A percentile compares a stretch with the other conserved stretches of the same genome.
Evolutionary conservation across 2,888 invertebrate genomes (phyloP).

Genomic region (Tetragonula carbonaria): DNA sequence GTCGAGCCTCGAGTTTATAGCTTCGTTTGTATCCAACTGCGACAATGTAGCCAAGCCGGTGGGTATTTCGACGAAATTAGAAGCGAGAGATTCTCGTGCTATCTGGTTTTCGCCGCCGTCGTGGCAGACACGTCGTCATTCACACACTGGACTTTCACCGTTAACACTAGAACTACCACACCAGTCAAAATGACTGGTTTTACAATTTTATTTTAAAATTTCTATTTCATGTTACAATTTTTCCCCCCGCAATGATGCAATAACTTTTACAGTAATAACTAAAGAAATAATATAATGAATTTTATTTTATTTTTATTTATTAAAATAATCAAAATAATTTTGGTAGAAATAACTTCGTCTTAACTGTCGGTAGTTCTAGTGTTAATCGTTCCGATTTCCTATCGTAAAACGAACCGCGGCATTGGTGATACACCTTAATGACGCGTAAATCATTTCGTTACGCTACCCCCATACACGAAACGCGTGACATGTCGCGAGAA

Average conservation of each 20-base stretch:
- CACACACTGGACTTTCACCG: constrained; percentile 62
- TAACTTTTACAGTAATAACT: too few species aligned
- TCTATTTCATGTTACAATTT: too few species aligned
- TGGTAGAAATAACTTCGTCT: too few species aligned
- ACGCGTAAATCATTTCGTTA: constrained; percentile 65
- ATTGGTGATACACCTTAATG: constrained; percentile 39
- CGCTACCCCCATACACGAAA: constrained; percentile 2
- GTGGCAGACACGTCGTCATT: constrained; percentile 54
- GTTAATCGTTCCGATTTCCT: constrained; percentile 54
- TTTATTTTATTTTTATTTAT: too few species aligned
- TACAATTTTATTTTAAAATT: too few species aligned
- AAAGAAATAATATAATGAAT: too few species aligned
- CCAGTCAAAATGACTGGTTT: too few species aligned
- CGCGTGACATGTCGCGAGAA: too few species aligned
- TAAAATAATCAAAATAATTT: too few species aligned
- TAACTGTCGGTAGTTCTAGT: too few species aligned
- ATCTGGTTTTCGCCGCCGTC: not conserved
- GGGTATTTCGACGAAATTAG: constrained; percentile 52
- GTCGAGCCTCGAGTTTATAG: constrained; percentile 47
- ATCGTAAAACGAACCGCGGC: constrained; percentile 37
- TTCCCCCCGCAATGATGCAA: too few species aligned
- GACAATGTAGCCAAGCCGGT: constrained; percentile 15
- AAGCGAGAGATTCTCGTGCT: constrained; percentile 7
- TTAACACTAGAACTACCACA: constrained; percentile 18
- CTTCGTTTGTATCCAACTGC: constrained; percentile 10